Base-by-base conservation (phyloP, 92 coral and sea anemone genomes). In the Epizoanthus stellaris region DNA sequence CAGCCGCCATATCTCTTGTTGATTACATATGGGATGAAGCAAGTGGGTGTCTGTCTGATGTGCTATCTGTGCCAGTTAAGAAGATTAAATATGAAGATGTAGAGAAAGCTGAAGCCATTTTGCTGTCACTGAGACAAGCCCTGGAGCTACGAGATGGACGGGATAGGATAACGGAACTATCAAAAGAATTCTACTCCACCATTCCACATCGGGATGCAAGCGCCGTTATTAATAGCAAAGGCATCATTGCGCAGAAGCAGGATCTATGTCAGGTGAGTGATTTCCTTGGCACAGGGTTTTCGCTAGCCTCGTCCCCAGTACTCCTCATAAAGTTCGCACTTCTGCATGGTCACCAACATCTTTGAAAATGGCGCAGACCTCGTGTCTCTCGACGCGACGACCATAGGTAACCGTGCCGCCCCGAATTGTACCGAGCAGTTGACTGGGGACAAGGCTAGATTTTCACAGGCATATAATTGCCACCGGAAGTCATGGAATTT, bases 1-100 rank as follows among this genome's bases (percentile, higher is more conserved):
- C 91, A 54, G 86, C 91, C 36, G 95, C 91, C 30, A 86, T 87
- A 43, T 82, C 91, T 70, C 86, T 97, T 14, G 95, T 97, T 13
- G 95, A 94, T 38, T 82, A 76, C 76, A 91, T 94, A 7, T 97
- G 98, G 99, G 89, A 93, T 57, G 99, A 97, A 63, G 99, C 99
- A 54, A 86, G 88, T 60, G 98, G 98, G 9, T 79, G 93, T 69
- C 90, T 97, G 4, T 56, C 87, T 1, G 91, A 93, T 40, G 69
- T 89, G 60, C 85, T 97, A 13, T 54, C 95, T 3, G 89, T 86
- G 9, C 91, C 99, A 23, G 88, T 93, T 30, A 93, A 90, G 61
- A 77, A 77, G 45, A 86, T 97, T 39, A 97, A 94, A 68, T 88
- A 93, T 0, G 95, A 92, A 65, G 95, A 95, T 58, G 90, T 97